These are phyloP conservation scores for Doris montereyensis DNA, from an alignment of 2,888 invertebrate genomes.

Conservation along the genomic window DNA sequence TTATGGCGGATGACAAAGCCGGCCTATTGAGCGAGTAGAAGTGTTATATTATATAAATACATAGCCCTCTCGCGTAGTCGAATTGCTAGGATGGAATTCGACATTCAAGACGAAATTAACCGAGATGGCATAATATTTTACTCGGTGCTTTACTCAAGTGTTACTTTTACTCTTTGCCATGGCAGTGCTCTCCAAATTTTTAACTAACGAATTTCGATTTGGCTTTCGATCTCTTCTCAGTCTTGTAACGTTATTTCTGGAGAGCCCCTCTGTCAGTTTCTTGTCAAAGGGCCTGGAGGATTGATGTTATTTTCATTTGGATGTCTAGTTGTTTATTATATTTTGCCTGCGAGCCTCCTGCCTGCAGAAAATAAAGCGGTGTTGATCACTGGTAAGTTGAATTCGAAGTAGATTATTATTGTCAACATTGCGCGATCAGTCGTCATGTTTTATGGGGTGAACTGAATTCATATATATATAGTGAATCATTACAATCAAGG, in stretches of 20 bases:
- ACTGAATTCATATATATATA: background rate
- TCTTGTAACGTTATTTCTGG: constrained; percentile 67
- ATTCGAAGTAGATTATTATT: background rate
- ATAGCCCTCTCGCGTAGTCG: background rate
- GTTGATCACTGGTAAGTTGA: constrained; percentile 65
- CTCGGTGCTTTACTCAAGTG: constrained; percentile 68
- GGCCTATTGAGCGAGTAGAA: too few species aligned
- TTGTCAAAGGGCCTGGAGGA: constrained; percentile 69
- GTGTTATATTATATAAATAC: too few species aligned
- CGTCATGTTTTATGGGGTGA: background rate
- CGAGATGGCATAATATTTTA: constrained; percentile 67
- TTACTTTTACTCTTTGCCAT: constrained; percentile 70
- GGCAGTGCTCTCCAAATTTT: constrained; percentile 70
- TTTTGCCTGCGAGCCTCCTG: constrained; percentile 69
- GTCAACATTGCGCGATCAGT: background rate
- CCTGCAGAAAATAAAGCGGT: constrained; percentile 67
- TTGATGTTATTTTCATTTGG: constrained; percentile 65
- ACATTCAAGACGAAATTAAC: constrained; percentile 42
- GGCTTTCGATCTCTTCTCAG: constrained; percentile 69
- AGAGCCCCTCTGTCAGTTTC: constrained; percentile 69
- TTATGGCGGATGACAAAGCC: too few species aligned
- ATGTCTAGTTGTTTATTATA: constrained; percentile 67
- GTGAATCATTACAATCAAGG: too few species aligned
- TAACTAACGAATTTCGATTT: constrained; percentile 70
- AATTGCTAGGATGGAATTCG: constrained; percentile 39